Conservation (phyloP, 2,888 invertebrate genomes). For the Allacma fusca region DNA sequence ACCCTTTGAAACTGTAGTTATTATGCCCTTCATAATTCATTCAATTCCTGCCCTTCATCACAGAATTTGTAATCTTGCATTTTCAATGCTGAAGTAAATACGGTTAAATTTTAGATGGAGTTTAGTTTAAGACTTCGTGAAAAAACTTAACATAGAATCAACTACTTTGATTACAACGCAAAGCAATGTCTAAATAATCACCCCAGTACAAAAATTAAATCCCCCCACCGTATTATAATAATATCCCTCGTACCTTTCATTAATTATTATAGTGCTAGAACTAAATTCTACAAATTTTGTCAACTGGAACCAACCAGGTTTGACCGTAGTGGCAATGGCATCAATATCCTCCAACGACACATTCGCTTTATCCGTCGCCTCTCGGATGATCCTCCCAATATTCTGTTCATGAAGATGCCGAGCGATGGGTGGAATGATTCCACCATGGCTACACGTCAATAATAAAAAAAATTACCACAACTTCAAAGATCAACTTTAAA, state of each 20-base stretch:
- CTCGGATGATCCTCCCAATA: slow-evolving; percentile 77
- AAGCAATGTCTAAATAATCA: too few relatives aligned
- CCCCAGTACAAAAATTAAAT: too few relatives aligned
- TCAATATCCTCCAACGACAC: slow-evolving; percentile 74
- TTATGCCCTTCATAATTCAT: too few relatives aligned
- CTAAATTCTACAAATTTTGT: not conserved
- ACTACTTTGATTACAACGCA: too few relatives aligned
- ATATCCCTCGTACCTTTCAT: not conserved
- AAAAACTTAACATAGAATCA: too few relatives aligned
- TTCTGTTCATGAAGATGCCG: slow-evolving; percentile 79
- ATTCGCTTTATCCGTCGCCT: slow-evolving; percentile 72
- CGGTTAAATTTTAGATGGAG: too few relatives aligned
- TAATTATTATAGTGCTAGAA: not conserved
- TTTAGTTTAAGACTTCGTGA: too few relatives aligned
- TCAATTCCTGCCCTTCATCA: too few relatives aligned
- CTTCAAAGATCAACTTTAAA: not conserved
- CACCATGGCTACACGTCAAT: slow-evolving; percentile 74
- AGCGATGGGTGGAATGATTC: slow-evolving; percentile 89
- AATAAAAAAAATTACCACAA: not conserved
- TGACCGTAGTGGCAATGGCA: slow-evolving; percentile 90
- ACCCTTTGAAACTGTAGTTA: too few relatives aligned
- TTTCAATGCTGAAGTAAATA: too few relatives aligned
- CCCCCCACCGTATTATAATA: too few relatives aligned
- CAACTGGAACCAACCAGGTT: slow-evolving; percentile 71
- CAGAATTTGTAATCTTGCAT: too few relatives aligned